A percentile compares a stretch with the other conserved stretches of the same genome.
These are phyloP conservation scores for Ophion ventricosus DNA, from an alignment of 2,888 invertebrate genomes.

Conservation along the genomic window DNA sequence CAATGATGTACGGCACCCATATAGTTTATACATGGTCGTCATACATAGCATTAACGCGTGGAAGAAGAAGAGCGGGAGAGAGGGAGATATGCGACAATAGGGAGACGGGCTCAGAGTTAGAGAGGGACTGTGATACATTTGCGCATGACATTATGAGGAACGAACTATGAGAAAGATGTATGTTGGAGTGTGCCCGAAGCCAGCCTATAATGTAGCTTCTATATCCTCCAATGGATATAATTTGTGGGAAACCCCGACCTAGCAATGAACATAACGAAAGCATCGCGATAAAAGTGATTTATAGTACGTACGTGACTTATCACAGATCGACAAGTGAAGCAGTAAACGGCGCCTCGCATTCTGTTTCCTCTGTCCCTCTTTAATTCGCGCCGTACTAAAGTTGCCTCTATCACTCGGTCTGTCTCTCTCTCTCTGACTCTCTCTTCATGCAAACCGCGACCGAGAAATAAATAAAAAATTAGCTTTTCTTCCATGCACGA, in stretches of 20 bases:
- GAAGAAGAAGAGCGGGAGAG: background rate
- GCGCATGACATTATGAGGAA: conserved; percentile 25
- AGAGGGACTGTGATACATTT: conserved; percentile 16
- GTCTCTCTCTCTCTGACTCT: background rate
- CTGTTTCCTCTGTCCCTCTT: conserved; percentile 57
- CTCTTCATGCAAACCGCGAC: too few species aligned
- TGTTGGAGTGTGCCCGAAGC: background rate
- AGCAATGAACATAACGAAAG: conserved; percentile 20
- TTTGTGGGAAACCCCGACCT: conserved; percentile 49
- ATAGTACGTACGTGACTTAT: conserved; percentile 68
- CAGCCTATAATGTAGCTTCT: conserved; percentile 40
- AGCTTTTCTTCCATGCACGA: too few species aligned
- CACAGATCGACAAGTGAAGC: conserved; percentile 64
- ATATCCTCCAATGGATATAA: conserved; percentile 61
- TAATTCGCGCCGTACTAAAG: conserved; percentile 32
- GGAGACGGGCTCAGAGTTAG: background rate
- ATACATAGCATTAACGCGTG: background rate
- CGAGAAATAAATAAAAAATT: background rate
- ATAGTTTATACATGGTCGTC: conserved; percentile 6
- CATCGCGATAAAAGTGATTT: conserved; percentile 67
- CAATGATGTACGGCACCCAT: conserved; percentile 55
- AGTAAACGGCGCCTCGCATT: too few species aligned
- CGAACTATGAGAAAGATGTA: conserved; percentile 2
- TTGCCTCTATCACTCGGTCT: conserved; percentile 1
- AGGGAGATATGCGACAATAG: background rate